Conservation (phyloP, 2,113 vertebrate genomes). For the Opisthocomus hoazin region DNA sequence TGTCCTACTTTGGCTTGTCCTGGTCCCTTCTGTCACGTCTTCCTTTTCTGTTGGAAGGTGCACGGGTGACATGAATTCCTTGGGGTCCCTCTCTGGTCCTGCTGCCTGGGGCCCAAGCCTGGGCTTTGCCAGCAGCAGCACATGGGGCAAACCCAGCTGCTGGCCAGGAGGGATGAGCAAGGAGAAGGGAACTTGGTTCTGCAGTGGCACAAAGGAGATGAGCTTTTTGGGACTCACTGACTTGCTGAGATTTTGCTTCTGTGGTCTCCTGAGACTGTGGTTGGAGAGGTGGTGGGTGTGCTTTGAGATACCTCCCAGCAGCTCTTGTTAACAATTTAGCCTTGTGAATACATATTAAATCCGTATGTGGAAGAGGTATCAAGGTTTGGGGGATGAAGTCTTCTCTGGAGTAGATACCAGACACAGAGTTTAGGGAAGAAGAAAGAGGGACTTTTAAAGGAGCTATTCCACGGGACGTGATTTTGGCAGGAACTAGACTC, state of each 20-base stretch:
- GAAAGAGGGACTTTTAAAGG: background rate
- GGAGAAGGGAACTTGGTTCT: background rate
- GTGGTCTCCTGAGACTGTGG: background rate
- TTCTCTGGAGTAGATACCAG: background rate
- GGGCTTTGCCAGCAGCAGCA: background rate
- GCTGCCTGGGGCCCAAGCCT: background rate
- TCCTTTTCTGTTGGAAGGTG: background rate
- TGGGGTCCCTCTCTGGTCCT: background rate
- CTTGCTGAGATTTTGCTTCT: background rate
- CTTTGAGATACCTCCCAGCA: background rate
- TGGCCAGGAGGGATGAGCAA: background rate
- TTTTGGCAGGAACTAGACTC: background rate
- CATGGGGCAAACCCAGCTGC: background rate
- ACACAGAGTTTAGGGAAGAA: background rate
- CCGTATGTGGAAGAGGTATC: rapidly evolving
- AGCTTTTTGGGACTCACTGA: background rate
- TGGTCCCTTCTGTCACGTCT: background rate
- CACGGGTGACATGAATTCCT: background rate
- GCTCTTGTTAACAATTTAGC: background rate
- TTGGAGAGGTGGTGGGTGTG: background rate
- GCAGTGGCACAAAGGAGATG: background rate
- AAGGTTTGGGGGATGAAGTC: background rate
- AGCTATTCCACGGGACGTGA: background rate
- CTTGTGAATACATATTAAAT: background rate
- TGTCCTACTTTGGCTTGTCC: background rate